Evolutionary conservation across 2,113 vertebrate species (phyloP), one percentile per base, ranked within the genome.

Genomic region (Ancistrus triradiatus): DNA sequence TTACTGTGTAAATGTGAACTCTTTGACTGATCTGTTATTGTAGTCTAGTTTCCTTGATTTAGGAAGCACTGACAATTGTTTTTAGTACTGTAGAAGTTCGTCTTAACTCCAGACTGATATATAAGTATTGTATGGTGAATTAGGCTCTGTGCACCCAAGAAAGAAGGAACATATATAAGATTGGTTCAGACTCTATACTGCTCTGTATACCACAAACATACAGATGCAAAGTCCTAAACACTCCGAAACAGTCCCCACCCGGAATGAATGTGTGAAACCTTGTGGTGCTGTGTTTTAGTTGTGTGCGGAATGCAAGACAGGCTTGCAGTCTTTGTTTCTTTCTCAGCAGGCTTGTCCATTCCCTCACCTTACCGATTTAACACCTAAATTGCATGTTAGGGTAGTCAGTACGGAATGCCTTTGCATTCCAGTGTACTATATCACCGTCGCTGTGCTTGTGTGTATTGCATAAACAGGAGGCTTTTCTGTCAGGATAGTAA

Each of bases 381-480:
- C 11, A 22, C 49, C 38, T 22, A 53, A 63, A 53, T 63, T 52
- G 7, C 11, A 63, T 31, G 49, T 63, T 63, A 53, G 13, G 10
- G 3, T 22, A 18, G 13, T 28, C 25, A 6, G 15, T 7, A 6
- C 27, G 60, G 47, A 62, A 42, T 37, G 15, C 18, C 14, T 35
- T 25, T 13, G 13, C 61, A 53, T 52, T 44, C 61, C 48, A n/a
- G n/a, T 63, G 15, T 21, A 33, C 21, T 52, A 28, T 38, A 22
- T 38, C 35, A 27, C 25, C 35, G 14, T 38, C 14, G 5, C 37
- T 43, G 19, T 43, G 38, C 28, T 8, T 53, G 17, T 31, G 24
- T 46, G 58, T 62, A 11, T 27, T 52, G 37, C 60, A 42, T 51
- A 63, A 63, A 63, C 59, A 49, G 19, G 15, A 43, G 18, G 49